Conservation (phyloP, 1,140 invertebrate genomes). For the Globodera ellingtonae region DNA sequence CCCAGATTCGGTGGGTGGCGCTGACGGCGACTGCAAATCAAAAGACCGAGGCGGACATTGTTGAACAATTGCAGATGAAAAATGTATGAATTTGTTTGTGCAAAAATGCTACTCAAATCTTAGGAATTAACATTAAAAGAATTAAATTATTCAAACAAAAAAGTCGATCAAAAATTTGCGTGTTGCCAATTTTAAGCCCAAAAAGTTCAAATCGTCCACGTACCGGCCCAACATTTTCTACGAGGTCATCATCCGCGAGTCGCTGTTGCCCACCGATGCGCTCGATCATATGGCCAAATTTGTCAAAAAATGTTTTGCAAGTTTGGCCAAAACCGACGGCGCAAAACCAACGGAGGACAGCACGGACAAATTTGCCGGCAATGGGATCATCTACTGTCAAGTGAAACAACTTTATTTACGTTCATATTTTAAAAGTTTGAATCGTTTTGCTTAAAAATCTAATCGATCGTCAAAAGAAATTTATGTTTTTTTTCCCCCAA, state of each 20-base stretch:
- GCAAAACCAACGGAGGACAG: background rate
- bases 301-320: conserved; percentile 31
- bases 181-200: conserved; percentile 65
- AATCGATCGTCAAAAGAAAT: too few species aligned
- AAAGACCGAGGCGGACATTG: conserved; percentile 72
- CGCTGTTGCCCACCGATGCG: conserved; percentile 12
- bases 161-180: too few species aligned
- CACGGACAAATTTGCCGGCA: conserved; percentile 7
- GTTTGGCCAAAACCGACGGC: conserved; percentile 14
- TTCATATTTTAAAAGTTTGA: too few species aligned
- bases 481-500: too few species aligned
- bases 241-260: conserved; percentile 72
- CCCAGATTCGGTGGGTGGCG: conserved; percentile 78
- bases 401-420: background rate
- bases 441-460: too few species aligned
- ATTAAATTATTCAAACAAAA: too few species aligned
- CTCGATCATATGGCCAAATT: conserved; percentile 32
- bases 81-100: conserved; percentile 28
- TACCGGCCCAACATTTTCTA: conserved; percentile 76
- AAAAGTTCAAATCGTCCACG: conserved; percentile 71
- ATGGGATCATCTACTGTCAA: conserved; percentile 42
- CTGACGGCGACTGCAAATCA: conserved; percentile 86
- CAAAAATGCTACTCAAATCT: background rate
- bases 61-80: conserved; percentile 69
- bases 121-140: too few species aligned